These are phyloP conservation scores for Rhinophrynus dorsalis DNA, from an alignment of 2,797 vertebrate species.

Conservation along the genomic window DNA sequence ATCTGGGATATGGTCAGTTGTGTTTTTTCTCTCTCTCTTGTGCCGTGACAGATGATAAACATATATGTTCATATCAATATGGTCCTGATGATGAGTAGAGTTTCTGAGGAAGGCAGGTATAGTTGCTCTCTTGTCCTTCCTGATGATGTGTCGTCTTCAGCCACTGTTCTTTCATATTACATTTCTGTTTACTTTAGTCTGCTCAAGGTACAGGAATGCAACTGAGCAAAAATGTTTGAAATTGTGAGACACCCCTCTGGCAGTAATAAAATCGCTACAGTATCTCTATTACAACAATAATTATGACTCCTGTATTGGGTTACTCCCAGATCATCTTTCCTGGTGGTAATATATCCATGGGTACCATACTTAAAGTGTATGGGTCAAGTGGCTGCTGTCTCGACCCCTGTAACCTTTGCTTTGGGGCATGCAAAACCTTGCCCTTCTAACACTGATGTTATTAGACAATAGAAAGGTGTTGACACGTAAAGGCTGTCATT, in stretches of 20 bases:
- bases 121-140: no score
- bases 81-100: no score
- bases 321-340: constrained; percentile 33
- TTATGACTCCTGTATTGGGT: constrained; percentile 23
- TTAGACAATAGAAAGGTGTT: background rate
- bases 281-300: constrained; percentile 6
- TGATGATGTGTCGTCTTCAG: no score
- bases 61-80: no score
- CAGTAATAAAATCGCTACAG: constrained; percentile 18
- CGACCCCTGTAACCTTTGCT: constrained; percentile 27
- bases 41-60: no score
- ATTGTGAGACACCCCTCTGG: constrained; percentile 3
- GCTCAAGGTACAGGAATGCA: constrained; percentile 26
- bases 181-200: no score
- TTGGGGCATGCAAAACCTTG: constrained; percentile 1
- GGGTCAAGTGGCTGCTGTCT: constrained; percentile 36
- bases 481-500: background rate
- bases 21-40: no score
- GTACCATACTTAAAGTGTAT: constrained; percentile 6
- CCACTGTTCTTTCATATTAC: no score
- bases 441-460: background rate
- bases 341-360: constrained; percentile 22
- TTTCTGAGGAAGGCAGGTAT: no score
- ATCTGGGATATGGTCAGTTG: no score
- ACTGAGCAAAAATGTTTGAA: background rate